Base-by-base conservation (phyloP, 2,888 invertebrate species). In the Daptonema setosum region DNA sequence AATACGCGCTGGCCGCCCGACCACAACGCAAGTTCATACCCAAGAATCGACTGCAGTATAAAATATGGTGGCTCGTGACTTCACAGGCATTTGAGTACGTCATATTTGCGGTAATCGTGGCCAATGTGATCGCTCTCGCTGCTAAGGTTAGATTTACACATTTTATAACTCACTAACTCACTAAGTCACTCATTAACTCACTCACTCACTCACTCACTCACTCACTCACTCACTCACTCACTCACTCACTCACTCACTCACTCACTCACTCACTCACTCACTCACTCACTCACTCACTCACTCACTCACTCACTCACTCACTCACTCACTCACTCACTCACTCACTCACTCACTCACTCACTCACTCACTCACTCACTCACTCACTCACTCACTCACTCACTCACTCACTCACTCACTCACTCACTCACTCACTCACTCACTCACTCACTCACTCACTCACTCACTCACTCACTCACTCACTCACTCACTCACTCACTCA, bases 1-100 rank as follows among this genome's bases (percentile, higher is more conserved):
- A 93, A 72, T 91, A 91, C 75, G 90, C 78, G 28, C 63, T 79
- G 62, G 78, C 78, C 67, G 78, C 77, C 14, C 76, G 77, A 63
- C 78, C 78, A 26, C 74, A 75, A 50, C 70, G 77, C 2, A 72
- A 93, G 62, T 95, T 95, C 76, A 95, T 95, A 75, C 95, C 95
- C 56, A 93, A 93, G 73, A 87, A 90, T 74, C 81, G 87, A 58
- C 83, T 90, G 69, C 91, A 93, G 73, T 72, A 73, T 60, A 82
- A 82, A 76, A 80, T 93, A 54, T 95, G 95, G 95, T 93, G 91
- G 90, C 87, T 95, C 71, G 93, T 95, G 52, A 95, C 93, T 51
- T 95, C 93, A 28, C 85, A 86, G 70, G 87, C 87, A 1, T 95
- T 95, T 73, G 93, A 95, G 74, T 95, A 93, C 72, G 85, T 86